Conservation (phyloP, 2,888 invertebrate species). For the Nyleta sp. region DNA sequence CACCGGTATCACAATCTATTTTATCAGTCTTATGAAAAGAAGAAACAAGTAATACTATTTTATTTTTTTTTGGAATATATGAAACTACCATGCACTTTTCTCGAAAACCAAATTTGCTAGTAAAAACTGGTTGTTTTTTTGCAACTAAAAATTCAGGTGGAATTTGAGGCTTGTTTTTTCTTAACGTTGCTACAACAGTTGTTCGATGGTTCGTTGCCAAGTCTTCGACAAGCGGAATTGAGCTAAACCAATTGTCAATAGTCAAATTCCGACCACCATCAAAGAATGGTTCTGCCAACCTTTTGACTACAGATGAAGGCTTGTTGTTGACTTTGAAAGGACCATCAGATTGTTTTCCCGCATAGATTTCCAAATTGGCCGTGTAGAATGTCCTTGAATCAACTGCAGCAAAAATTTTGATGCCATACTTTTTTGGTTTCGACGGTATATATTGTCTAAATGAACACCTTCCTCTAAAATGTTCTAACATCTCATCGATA, state of each 20-base stretch:
- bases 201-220: constrained; percentile 62
- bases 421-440: constrained; percentile 53
- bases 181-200: constrained; percentile 55
- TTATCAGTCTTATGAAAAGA: too few species aligned
- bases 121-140: constrained; percentile 37
- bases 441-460: constrained; percentile 51
- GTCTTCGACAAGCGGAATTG: constrained; percentile 69
- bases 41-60: too few species aligned
- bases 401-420: constrained; percentile 49
- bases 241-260: constrained; percentile 72
- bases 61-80: constrained; percentile 71
- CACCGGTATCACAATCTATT: too few species aligned
- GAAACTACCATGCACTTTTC: constrained; percentile 64
- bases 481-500: constrained; percentile 55
- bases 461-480: constrained; percentile 39
- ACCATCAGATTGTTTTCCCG: constrained; percentile 71
- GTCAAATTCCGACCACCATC: constrained; percentile 70
- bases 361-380: constrained; percentile 71
- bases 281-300: constrained; percentile 62
- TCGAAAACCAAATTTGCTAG: constrained; percentile 8
- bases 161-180: constrained; percentile 65
- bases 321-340: constrained; percentile 70
- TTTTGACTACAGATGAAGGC: constrained; percentile 68
- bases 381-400: constrained; percentile 45
- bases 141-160: constrained; percentile 37